Evolutionary conservation across 2,797 vertebrate species (phyloP), one percentile per base, ranked within the genome.

Genomic region (Synanceia verrucosa): DNA sequence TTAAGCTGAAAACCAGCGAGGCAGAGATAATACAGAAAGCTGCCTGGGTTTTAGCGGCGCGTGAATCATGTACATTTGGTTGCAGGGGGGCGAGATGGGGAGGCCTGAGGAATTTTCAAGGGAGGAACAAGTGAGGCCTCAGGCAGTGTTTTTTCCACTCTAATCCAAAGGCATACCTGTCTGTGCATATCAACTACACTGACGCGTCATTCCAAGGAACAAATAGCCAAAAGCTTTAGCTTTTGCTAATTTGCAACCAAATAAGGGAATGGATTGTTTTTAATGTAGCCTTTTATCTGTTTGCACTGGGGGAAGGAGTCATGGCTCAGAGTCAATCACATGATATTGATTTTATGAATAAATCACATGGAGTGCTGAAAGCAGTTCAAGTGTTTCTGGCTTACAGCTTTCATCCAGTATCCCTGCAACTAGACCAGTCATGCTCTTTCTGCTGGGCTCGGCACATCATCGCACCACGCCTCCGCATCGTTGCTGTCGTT

Each of bases 51-150:
- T 71, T 67, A 63, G 70, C 21, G 33, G 47, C 12, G 58, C 18
- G n/a, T 86, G 72, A 84, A 81, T 86, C 78, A 72, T 60, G 74
- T 75, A 67, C 63, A 14, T 68, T 65, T 73, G 85, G 66, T 76
- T 83, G 70, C 43, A 65, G 34, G 47, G 73, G 73, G 70, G 59
- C 60, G 64, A 36, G 41, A 79, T 47, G 59, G 70, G 78, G 81
- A 86, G 82, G 78, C 82, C 78, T 78, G 76, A 90, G 88, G 90
- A 93, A 93, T 92, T 93, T 92, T 77, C 86, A 88, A 75, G 44
- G n/a, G 29, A 72, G 79, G 86, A 93, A 89, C 88, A 87, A 81
- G 76, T 70, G 52, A 83, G 83, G 88, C 91, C 28, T 14, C 65
- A 87, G 89, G 92, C 86, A 0, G 53, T n/a, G 73, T 73, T 82